phyloP scores from a whole-genome alignment of 2,888 invertebrate genomes.

The Serripes groenlandicus region DNA sequence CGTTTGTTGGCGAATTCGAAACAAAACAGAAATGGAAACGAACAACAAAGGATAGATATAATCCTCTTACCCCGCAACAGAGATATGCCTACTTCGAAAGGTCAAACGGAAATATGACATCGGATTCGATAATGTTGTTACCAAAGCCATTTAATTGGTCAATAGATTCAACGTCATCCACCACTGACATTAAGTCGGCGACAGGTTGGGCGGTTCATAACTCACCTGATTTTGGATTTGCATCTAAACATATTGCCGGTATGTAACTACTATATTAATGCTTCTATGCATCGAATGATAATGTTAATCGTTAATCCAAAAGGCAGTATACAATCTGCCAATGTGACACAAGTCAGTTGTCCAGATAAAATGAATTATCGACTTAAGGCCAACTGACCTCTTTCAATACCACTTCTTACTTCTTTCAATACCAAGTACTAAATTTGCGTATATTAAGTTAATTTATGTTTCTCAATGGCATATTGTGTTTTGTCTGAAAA shows the following conservation, averaged over 20 bases:
- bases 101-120: not conserved
- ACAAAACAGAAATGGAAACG: conserved; percentile 74
- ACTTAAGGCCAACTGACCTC: no score
- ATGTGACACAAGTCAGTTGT: no score
- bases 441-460: no score
- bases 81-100: conserved; percentile 47
- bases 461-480: not conserved
- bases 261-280: not conserved
- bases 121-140: not conserved
- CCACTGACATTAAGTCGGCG: not conserved
- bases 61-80: conserved; percentile 72
- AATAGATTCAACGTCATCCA: not conserved
- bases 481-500: not conserved
- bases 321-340: no score
- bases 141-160: not conserved
- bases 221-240: conserved; percentile 21
- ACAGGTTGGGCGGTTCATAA: conserved; percentile 11
- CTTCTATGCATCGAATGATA: no score
- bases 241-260: conserved; percentile 55
- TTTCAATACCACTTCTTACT: no score
- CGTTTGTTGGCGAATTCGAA: conserved; percentile 72
- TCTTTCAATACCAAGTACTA: no score
- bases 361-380: no score
- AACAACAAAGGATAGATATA: conserved; percentile 64
- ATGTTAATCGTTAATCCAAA: no score